Conservation (phyloP, 2,888 invertebrate species). For the Strigamia maritima region DNA sequence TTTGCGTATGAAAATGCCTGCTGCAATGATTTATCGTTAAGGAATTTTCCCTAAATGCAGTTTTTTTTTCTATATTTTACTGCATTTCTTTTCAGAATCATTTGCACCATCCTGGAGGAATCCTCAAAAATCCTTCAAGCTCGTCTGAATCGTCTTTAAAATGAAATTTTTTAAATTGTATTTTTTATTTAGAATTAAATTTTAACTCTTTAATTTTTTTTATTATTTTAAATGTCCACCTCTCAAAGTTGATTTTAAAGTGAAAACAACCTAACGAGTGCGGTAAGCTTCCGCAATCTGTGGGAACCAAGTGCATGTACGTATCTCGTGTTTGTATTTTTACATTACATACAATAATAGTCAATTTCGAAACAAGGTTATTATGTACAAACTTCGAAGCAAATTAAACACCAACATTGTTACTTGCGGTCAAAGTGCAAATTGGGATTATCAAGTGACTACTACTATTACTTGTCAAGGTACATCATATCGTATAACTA, state of each 20-base stretch:
- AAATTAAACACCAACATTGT: neutral
- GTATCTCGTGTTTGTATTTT: too few relatives aligned
- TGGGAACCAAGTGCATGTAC: neutral
- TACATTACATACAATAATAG: too few relatives aligned
- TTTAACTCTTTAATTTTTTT: too few relatives aligned
- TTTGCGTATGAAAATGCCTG: neutral
- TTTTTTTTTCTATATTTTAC: neutral
- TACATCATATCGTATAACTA: neutral
- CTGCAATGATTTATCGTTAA: neutral
- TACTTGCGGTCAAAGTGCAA: neutral
- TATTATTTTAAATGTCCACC: neutral
- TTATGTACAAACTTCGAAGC: neutral
- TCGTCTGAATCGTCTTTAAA: too few relatives aligned
- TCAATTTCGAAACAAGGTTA: neutral
- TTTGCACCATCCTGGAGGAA: neutral
- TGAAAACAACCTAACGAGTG: neutral
- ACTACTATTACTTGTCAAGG: neutral
- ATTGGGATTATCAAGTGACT: neutral
- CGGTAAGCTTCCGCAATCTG: neutral
- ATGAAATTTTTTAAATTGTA: too few relatives aligned
- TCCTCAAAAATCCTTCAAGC: neutral
- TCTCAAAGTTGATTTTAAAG: neutral
- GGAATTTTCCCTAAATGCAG: neutral
- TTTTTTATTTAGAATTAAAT: too few relatives aligned
- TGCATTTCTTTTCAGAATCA: neutral